Evolutionary conservation across 2,888 invertebrate genomes (phyloP).

Genomic region (Stomorhina lunata): DNA sequence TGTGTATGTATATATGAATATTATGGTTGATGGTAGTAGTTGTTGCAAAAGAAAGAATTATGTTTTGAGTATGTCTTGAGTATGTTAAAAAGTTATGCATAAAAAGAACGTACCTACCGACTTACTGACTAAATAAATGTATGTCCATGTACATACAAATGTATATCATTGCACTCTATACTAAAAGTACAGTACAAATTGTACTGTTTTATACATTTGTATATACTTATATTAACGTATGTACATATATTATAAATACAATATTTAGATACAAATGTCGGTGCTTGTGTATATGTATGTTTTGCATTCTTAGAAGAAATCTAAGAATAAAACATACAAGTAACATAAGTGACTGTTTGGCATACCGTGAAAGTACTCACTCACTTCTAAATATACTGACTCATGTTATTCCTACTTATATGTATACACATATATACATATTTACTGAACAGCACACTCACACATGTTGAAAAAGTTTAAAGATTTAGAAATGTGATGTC

Average conservation of each 20-base stretch:
- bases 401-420: neutral
- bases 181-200: neutral
- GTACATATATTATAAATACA: neutral
- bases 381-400: neutral
- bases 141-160: no score
- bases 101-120: constrained; percentile 41
- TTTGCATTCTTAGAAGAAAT: neutral
- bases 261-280: constrained; percentile 20
- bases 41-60: constrained; percentile 31
- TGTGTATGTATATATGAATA: neutral
- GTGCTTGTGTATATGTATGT: neutral
- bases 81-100: constrained; percentile 49
- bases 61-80: constrained; percentile 41
- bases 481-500: neutral
- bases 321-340: constrained; percentile 26
- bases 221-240: neutral
- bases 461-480: neutral
- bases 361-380: constrained; percentile 33
- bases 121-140: constrained; percentile 47
- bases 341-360: constrained; percentile 41
- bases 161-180: constrained; percentile 37
- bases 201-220: constrained; percentile 4
- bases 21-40: neutral
- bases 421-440: neutral
- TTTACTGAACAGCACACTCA: neutral